These are phyloP conservation scores for Catocala nupta DNA, from an alignment of 2,888 invertebrate genomes.

Conservation along the genomic window DNA sequence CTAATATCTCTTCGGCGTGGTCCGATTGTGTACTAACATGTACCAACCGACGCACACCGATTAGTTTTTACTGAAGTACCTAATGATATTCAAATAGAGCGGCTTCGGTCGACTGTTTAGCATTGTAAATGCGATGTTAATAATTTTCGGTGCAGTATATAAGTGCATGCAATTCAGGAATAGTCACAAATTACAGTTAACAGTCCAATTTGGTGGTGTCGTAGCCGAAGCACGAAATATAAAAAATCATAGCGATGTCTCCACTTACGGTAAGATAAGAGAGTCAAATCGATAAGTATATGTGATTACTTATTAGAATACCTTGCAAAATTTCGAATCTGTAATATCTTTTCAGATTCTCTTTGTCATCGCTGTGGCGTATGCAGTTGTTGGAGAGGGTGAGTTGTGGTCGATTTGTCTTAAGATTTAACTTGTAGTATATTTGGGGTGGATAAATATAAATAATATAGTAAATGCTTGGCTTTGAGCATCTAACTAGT, in stretches of 20 bases:
- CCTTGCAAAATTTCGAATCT: neutral
- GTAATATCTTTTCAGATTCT: conserved; percentile 71
- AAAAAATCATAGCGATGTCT: conserved; percentile 68
- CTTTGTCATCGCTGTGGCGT: conserved; percentile 81
- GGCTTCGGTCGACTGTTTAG: conserved; percentile 72
- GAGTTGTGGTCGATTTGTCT: conserved; percentile 36
- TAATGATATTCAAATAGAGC: conserved; percentile 84
- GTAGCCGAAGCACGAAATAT: conserved; percentile 57
- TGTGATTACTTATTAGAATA: too few relatives aligned
- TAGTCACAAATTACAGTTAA: conserved; percentile 69
- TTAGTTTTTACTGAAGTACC: conserved; percentile 63
- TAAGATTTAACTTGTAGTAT: too few relatives aligned
- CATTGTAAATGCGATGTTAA: conserved; percentile 83
- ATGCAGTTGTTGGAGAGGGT: conserved; percentile 78
- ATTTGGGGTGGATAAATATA: too few relatives aligned
- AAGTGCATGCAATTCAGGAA: conserved; percentile 74
- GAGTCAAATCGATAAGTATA: too few relatives aligned
- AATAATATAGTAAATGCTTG: too few relatives aligned
- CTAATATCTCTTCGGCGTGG: conserved; percentile 48
- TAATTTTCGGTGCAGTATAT: conserved; percentile 82
- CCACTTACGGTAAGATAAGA: conserved; percentile 78
- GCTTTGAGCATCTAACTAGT: too few relatives aligned
- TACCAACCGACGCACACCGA: conserved; percentile 47
- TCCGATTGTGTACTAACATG: conserved; percentile 47
- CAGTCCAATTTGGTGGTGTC: conserved; percentile 68